Percentiles rank a stretch among this genome's conserved stretches.
Conservation (phyloP, 2,888 invertebrate species). For the Trissolcus brochymenae region DNA sequence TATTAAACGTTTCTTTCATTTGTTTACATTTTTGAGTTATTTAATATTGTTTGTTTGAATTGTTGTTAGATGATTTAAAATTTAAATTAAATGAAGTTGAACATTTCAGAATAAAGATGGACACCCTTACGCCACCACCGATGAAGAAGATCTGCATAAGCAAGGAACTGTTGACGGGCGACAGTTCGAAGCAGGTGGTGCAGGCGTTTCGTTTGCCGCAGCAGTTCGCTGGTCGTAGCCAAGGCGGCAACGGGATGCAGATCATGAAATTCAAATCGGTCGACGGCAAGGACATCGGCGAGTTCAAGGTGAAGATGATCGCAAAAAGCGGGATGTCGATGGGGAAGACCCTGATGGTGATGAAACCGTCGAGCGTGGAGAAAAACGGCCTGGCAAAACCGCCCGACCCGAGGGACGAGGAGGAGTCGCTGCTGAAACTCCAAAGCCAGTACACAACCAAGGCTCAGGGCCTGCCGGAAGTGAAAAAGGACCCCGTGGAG, state of each 20-base stretch:
- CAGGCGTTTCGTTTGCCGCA: conserved; percentile 65
- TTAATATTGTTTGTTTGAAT: no score
- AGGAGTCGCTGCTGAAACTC: conserved; percentile 11
- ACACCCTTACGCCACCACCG: conserved; percentile 8
- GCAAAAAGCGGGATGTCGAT: conserved; percentile 41
- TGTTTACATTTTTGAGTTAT: no score
- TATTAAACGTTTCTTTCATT: no score
- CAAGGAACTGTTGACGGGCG: conserved; percentile 11
- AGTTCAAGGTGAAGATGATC: conserved; percentile 64
- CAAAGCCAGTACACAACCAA: conserved; percentile 35
- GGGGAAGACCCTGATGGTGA: conserved; percentile 54
- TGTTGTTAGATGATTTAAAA: no score
- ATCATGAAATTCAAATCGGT: conserved; percentile 65
- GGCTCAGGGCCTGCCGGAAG: conserved; percentile 15
- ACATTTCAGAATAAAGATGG: conserved; percentile 13
- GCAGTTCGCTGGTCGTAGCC: conserved; percentile 60
- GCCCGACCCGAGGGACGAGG: not conserved
- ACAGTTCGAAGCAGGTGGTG: conserved; percentile 30
- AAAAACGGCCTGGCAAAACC: not conserved
- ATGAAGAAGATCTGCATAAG: conserved; percentile 18
- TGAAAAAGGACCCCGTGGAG: not conserved
- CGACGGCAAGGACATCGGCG: conserved; percentile 68
- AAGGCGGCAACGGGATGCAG: conserved; percentile 11
- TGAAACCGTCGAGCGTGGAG: conserved; percentile 2
- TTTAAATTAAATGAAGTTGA: no score